A percentile compares a stretch with the other conserved stretches of the same genome.
phyloP scores from a whole-genome alignment of 37 sponge, comb jelly and placozoan genomes.

The Agelas oroides region DNA sequence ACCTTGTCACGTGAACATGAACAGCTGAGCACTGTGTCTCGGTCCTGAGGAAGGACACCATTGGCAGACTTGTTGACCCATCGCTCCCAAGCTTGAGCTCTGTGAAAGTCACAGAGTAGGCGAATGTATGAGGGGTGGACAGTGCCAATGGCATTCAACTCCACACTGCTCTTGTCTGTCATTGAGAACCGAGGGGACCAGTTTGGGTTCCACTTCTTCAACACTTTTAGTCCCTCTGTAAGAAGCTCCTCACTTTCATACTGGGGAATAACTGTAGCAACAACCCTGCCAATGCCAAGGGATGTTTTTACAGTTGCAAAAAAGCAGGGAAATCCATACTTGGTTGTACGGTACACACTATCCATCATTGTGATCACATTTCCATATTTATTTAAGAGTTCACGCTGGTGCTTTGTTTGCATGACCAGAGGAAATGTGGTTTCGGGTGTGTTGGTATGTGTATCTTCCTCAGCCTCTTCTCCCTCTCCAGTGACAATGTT shows the following conservation, averaged over 20 bases:
- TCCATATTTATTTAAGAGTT: constrained; percentile 8
- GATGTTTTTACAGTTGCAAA: constrained; percentile 53
- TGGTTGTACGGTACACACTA: constrained; percentile 33
- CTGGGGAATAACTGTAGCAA: constrained; percentile 52
- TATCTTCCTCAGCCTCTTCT: not conserved
- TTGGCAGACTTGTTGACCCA: constrained; percentile 30
- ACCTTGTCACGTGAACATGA: no score
- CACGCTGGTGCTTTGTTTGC: constrained; percentile 13
- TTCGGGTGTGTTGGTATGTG: no score
- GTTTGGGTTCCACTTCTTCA: constrained; percentile 39
- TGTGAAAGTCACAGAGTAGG: constrained; percentile 34
- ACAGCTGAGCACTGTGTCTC: not conserved
- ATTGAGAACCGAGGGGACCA: constrained; percentile 47
- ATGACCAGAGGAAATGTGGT: constrained; percentile 1
- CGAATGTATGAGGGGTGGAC: not conserved
- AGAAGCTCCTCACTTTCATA: constrained; percentile 39
- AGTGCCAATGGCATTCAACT: constrained; percentile 20
- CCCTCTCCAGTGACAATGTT: no score
- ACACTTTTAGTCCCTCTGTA: constrained; percentile 21
- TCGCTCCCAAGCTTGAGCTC: constrained; percentile 25
- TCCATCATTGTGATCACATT: constrained; percentile 21
- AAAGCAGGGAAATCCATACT: constrained; percentile 65
- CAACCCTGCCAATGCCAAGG: constrained; percentile 45
- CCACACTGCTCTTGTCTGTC: constrained; percentile 47
- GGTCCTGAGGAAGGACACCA: constrained; percentile 20